Conservation (phyloP, 2,888 invertebrate species). For the Calliopum simillimum region DNA sequence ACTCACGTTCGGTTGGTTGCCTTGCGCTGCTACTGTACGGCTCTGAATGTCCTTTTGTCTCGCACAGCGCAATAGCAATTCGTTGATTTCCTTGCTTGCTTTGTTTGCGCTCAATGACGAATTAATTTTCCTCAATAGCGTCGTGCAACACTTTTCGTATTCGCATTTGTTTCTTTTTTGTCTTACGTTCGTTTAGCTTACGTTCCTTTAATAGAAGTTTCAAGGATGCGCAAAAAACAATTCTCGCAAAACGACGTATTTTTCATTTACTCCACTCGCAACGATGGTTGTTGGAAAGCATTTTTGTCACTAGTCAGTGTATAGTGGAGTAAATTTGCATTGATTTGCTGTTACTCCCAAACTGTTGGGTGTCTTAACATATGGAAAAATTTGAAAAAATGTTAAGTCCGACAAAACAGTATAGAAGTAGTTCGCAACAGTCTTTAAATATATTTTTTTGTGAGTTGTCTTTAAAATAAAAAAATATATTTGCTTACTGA, state of each 20-base stretch:
- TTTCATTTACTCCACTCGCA: not conserved
- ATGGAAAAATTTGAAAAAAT: no score
- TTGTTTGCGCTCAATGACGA: slow-evolving; percentile 10
- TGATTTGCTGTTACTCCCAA: not conserved
- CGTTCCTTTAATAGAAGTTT: slow-evolving; percentile 1
- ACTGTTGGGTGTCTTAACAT: not conserved
- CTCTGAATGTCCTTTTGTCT: slow-evolving; percentile 6
- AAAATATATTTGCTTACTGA: no score
- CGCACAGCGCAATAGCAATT: not conserved
- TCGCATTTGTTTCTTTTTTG: not conserved
- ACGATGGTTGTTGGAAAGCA: not conserved
- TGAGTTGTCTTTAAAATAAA: no score
- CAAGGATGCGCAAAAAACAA: slow-evolving; percentile 21
- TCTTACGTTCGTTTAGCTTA: not conserved
- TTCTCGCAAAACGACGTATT: not conserved
- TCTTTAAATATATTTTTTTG: no score
- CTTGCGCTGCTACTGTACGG: no score
- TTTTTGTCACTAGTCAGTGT: not conserved
- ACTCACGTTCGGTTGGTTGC: no score
- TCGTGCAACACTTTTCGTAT: slow-evolving; percentile 16
- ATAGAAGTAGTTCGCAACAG: no score
- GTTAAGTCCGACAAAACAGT: no score
- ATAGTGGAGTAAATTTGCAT: no score
- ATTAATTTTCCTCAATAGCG: slow-evolving; percentile 24
- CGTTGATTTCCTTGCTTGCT: slow-evolving; percentile 21